Evolutionary conservation across 2,797 vertebrate species (phyloP).

Genomic region (Staurois parvus): DNA sequence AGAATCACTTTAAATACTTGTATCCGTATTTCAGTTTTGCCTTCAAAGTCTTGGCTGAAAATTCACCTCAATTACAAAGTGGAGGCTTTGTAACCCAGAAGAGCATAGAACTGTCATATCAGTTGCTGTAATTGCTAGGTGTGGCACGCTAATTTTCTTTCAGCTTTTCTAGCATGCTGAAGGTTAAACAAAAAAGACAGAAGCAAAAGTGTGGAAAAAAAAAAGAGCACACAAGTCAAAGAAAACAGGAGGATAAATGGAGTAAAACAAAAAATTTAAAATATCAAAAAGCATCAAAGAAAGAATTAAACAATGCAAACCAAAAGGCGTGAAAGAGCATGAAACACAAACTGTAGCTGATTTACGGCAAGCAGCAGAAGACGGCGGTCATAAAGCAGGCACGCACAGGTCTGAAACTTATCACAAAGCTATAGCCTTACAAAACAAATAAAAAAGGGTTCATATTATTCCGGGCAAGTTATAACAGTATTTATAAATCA

Average conservation of each 20-base stretch:
- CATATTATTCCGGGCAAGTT: conserved; percentile 1
- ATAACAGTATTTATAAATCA: background rate
- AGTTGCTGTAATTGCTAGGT: conserved; percentile 3
- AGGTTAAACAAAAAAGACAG: background rate
- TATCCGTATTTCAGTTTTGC: too few species aligned
- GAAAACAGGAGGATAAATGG: too few species aligned
- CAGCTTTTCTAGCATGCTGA: background rate
- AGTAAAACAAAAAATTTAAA: too few species aligned
- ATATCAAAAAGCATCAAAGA: too few species aligned
- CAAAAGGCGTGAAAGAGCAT: too few species aligned
- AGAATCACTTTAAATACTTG: too few species aligned
- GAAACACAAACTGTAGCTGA: background rate
- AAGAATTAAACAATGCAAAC: too few species aligned
- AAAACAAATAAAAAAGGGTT: too few species aligned
- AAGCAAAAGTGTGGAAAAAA: background rate
- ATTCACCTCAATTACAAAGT: too few species aligned
- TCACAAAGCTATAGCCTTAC: background rate
- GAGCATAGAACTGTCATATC: conserved; percentile 2
- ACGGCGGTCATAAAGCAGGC: too few species aligned
- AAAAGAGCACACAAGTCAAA: background rate
- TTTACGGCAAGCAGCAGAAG: background rate
- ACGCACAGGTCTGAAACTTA: background rate
- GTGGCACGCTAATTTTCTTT: background rate
- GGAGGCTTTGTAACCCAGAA: too few species aligned
- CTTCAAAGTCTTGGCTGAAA: too few species aligned